phyloP scores from a whole-genome alignment of 2,888 invertebrate genomes.

The Sericinus montela region DNA sequence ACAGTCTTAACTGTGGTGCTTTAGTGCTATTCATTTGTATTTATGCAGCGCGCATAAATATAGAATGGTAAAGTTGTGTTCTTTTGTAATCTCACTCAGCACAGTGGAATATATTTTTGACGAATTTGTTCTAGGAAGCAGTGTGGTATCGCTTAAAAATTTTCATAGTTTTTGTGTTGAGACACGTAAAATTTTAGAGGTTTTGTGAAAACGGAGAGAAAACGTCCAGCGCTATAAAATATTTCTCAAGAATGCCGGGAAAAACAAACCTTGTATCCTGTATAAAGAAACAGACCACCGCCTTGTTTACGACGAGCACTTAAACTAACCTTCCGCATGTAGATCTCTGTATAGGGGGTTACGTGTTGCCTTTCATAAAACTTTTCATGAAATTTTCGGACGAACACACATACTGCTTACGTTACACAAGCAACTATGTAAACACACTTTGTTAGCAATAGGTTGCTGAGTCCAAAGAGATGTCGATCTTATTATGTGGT shows the following conservation, averaged over 20 bases:
- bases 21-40: conserved; percentile 61
- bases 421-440: conserved; percentile 9
- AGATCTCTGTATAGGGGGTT: conserved; percentile 14
- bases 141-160: conserved; percentile 36
- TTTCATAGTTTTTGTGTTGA: conserved; percentile 60
- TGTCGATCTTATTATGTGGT: neutral
- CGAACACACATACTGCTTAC: conserved; percentile 1
- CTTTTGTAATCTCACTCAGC: conserved; percentile 11
- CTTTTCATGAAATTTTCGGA: conserved; percentile 13
- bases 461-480: neutral
- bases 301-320: conserved; percentile 49
- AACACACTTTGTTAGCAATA: neutral
- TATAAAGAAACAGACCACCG: conserved; percentile 48
- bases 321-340: conserved; percentile 23
- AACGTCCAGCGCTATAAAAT: conserved; percentile 51
- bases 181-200: conserved; percentile 63
- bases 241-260: conserved; percentile 45
- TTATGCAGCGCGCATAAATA: conserved; percentile 44
- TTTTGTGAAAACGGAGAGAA: conserved; percentile 60
- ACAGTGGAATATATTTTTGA: conserved; percentile 43
- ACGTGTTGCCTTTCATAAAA: conserved; percentile 14
- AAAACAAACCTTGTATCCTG: conserved; percentile 50
- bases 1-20: conserved; percentile 52
- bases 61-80: conserved; percentile 27
- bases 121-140: conserved; percentile 20